Base-by-base conservation (phyloP, 2,113 vertebrate species). In the Neotragus moschatus region DNA sequence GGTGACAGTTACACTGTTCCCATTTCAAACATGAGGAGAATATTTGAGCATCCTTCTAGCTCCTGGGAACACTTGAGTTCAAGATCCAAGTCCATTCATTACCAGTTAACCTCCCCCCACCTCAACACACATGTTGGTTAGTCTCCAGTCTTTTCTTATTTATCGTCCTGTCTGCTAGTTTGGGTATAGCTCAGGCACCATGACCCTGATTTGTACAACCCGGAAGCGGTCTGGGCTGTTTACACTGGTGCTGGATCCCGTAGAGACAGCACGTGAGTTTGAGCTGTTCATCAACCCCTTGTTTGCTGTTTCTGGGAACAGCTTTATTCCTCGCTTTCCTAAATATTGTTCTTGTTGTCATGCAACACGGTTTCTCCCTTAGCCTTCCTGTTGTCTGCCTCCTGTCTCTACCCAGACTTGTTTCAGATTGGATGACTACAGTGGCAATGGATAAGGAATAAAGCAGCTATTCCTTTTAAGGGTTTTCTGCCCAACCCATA, bases 331-430 rank as follows among this genome's bases (percentile, higher is more conserved):
- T 97, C 58, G 45, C 94, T 97, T 92, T 94, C 92, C 91, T 98
- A 98, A 98, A 97, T 97, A 98, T 98, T 98, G 96, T 96, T 96
- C 91, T 80, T 84, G 86, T 97, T 98, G 96, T 98, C 97, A 98
- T 95, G 92, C 94, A 97, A n/a, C 53, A 16, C 0, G 6, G 17
- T 49, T 94, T 96, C 56, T 85, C 28, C 88, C 96, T 92, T 81
- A 96, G 95, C 84, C 81, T 88, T 95, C 33, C 77, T 28, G 1
- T 36, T 88, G 86, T 23, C n/a, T 93, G 92, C 61, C 58, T 97
- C 94, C 84, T 96, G 23, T 58, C 75, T 95, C 94, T 91, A 96
- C 91, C 60, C 85, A 79, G 84, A 95, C 89, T 84, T 97, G 81
- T 97, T 98, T 97, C 53, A 81, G 4, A 36, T n/a, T 94, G 80